A percentile compares a stretch with the other conserved stretches of the same genome.
Conservation (phyloP, 2,797 vertebrate species). For the Etheostoma perlongum region DNA sequence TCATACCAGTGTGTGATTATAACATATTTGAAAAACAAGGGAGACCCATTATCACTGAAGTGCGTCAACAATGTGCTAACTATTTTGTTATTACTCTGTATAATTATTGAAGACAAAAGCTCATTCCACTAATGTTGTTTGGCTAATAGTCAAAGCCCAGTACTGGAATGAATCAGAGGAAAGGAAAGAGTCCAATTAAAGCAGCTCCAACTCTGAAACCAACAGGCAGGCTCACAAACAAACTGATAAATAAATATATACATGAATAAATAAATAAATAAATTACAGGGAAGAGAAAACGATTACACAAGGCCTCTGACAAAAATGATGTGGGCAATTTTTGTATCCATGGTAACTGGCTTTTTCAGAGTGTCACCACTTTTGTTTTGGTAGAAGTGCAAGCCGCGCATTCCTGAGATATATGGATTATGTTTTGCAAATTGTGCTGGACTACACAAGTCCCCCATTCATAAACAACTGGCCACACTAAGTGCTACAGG, state of each 20-base stretch:
- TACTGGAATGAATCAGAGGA: conserved; percentile 47
- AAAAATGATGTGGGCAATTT: conserved; percentile 83
- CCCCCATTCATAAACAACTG: conserved; percentile 63
- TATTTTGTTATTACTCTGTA: conserved; percentile 58
- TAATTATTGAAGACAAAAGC: conserved; percentile 73
- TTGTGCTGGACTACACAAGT: conserved; percentile 18
- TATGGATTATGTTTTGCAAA: conserved; percentile 40
- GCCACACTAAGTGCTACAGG: conserved; percentile 7
- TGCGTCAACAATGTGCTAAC: conserved; percentile 53
- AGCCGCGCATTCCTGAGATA: conserved; percentile 67
- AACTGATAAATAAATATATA: conserved; percentile 38
- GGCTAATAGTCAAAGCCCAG: conserved; percentile 61
- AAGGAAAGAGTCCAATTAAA: conserved; percentile 62
- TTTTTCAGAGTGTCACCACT: conserved; percentile 82
- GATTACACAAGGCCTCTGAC: conserved; percentile 75
- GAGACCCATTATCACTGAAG: conserved; percentile 55
- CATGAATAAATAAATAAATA: conserved; percentile 55
- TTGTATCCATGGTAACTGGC: conserved; percentile 87
- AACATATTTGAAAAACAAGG: conserved; percentile 56
- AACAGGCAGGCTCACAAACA: conserved; percentile 43
- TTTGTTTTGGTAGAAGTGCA: conserved; percentile 76
- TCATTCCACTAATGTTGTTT: conserved; percentile 63
- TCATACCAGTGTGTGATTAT: conserved; percentile 45
- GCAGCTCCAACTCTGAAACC: conserved; percentile 48
- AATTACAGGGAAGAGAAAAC: conserved; percentile 58